Percentiles rank a stretch among this genome's conserved stretches.
Conservation (phyloP, 2,113 vertebrate genomes). For the Oreamnos americanus region DNA sequence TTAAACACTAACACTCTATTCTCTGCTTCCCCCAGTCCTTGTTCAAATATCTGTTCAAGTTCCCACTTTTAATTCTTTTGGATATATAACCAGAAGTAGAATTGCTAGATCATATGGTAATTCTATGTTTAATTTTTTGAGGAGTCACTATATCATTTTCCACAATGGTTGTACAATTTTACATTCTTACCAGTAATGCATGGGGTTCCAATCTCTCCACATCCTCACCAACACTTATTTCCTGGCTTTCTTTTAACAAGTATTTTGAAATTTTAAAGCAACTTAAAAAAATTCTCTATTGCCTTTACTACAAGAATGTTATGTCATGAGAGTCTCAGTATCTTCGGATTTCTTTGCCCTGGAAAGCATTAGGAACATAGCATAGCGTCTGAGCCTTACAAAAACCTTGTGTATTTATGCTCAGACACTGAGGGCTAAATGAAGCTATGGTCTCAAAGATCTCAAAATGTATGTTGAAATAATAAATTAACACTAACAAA, state of each 20-base stretch:
- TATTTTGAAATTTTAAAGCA: background rate
- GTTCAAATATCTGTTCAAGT: background rate
- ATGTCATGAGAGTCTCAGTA: background rate
- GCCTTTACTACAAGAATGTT: background rate
- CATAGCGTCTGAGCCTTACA: background rate
- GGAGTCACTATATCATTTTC: background rate
- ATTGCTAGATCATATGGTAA: background rate
- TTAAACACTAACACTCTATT: background rate
- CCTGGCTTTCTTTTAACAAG: background rate
- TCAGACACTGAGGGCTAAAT: background rate
- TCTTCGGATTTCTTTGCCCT: background rate
- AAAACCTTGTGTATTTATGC: background rate
- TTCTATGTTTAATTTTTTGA: background rate
- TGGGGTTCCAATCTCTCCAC: background rate
- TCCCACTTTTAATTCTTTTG: background rate
- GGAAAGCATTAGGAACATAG: background rate
- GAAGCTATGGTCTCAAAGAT: background rate
- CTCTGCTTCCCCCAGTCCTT: background rate
- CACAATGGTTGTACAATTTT: background rate
- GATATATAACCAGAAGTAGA: background rate
- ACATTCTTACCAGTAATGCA: background rate
- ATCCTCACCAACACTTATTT: background rate
- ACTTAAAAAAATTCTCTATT: background rate
- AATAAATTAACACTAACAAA: background rate
- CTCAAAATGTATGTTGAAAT: background rate